Percentiles rank a stretch among this genome's conserved stretches.
Evolutionary conservation across 2,888 invertebrate genomes (phyloP).

Genomic region (Eilema sororculum): DNA sequence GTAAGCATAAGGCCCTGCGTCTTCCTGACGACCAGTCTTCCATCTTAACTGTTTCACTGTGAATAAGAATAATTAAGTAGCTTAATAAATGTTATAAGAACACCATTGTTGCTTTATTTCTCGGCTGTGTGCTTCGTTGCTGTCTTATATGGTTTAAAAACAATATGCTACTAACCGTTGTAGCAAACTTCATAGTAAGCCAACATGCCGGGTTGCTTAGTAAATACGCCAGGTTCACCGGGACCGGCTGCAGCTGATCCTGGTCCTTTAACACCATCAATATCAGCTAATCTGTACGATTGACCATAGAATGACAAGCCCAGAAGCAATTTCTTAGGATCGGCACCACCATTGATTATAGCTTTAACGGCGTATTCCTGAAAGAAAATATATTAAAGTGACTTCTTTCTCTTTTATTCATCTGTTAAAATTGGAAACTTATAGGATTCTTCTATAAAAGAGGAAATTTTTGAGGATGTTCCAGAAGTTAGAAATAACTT

Average conservation of each 20-base stretch:
- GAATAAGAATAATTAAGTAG: not conserved
- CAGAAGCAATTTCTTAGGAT: constrained; percentile 91
- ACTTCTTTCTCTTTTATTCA: not conserved
- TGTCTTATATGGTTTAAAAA: not conserved
- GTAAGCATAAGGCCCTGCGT: constrained; percentile 92
- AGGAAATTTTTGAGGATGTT: not conserved
- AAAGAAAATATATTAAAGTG: constrained; percentile 38
- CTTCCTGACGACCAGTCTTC: constrained; percentile 88
- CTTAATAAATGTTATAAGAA: not conserved
- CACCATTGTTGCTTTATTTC: not conserved
- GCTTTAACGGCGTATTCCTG: constrained; percentile 94
- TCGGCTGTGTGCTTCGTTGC: not conserved
- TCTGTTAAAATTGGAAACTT: not conserved
- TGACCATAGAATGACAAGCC: constrained; percentile 96
- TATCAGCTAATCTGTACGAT: constrained; percentile 90
- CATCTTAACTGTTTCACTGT: constrained; percentile 89
- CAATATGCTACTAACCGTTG: constrained; percentile 71
- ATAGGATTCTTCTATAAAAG: too few species aligned
- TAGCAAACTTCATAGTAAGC: constrained; percentile 95
- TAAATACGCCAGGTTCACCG: constrained; percentile 93
- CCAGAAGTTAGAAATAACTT: constrained; percentile 64
- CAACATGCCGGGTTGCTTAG: constrained; percentile 95
- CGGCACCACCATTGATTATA: constrained; percentile 91
- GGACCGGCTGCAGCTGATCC: constrained; percentile 91
- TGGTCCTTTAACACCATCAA: constrained; percentile 73